These are phyloP conservation scores for Adelges cooleyi DNA, from an alignment of 1,140 invertebrate species.

Conservation along the genomic window DNA sequence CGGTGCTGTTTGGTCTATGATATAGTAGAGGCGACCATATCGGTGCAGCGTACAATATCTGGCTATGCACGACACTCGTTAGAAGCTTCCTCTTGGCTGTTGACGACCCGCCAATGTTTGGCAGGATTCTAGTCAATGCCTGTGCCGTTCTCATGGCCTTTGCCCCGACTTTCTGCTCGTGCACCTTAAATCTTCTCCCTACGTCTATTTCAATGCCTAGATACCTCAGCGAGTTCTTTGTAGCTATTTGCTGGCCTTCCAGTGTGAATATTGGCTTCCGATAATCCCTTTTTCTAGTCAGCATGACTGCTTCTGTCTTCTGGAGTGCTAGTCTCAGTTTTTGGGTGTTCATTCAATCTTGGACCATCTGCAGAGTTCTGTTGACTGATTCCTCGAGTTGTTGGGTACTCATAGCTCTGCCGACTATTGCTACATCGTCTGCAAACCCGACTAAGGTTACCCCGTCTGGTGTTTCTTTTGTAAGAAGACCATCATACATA, in stretches of 20 bases:
- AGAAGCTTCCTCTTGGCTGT: not conserved
- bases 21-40: not conserved
- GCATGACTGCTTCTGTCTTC: slow-evolving; percentile 4
- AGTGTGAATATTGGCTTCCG: not conserved
- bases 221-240: not conserved
- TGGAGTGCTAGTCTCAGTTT: not conserved
- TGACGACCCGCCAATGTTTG: not conserved
- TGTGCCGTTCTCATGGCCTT: not conserved
- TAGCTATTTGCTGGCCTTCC: not conserved
- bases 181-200: not conserved
- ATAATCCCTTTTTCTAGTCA: not conserved
- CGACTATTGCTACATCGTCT: slow-evolving; percentile 7
- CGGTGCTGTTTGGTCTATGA: not conserved
- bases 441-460: not conserved
- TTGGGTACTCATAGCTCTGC: not conserved
- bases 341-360: not conserved
- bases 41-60: not conserved
- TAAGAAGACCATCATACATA: slow-evolving; percentile 37
- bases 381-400: not conserved
- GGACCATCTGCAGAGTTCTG: not conserved
- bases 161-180: not conserved
- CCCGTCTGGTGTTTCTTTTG: not conserved
- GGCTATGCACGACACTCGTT: not conserved
- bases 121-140: not conserved
- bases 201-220: not conserved